Percentiles rank a stretch among this genome's conserved stretches.
phyloP scores from a whole-genome alignment of 2,797 vertebrate genomes.

The Calcarius lapponicus region DNA sequence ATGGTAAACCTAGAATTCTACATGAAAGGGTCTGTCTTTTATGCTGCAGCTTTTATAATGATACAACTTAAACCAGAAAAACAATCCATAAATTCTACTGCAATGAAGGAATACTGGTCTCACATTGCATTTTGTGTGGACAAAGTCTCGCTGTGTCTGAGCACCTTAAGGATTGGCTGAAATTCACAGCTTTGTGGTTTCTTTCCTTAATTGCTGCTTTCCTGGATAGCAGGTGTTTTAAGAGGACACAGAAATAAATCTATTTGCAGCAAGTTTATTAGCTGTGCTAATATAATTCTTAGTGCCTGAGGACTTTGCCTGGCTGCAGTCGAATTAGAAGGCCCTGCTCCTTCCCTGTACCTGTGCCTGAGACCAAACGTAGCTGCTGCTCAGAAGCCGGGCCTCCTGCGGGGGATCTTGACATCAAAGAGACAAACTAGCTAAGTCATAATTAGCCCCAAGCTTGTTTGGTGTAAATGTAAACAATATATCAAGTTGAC shows the following conservation, averaged over 20 bases:
- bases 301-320: background rate
- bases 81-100: background rate
- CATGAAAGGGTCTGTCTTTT: accelerated
- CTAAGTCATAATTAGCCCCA: conserved; percentile 69
- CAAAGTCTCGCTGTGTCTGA: background rate
- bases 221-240: background rate
- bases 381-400: background rate
- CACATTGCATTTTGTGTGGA: background rate
- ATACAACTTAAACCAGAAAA: background rate
- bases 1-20: background rate
- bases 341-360: background rate
- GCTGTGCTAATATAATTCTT: background rate
- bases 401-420: conserved; percentile 49
- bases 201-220: background rate
- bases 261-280: background rate
- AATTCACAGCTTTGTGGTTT: background rate
- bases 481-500: conserved; percentile 74
- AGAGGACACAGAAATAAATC: background rate
- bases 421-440: conserved; percentile 71
- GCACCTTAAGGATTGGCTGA: background rate
- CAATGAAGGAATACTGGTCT: background rate
- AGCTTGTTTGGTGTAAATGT: conserved; percentile 70
- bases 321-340: background rate
- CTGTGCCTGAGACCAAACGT: conserved; percentile 34
- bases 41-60: background rate